Conservation (phyloP, 2,797 vertebrate genomes). For the Microctenopoma stevenorrisi region DNA sequence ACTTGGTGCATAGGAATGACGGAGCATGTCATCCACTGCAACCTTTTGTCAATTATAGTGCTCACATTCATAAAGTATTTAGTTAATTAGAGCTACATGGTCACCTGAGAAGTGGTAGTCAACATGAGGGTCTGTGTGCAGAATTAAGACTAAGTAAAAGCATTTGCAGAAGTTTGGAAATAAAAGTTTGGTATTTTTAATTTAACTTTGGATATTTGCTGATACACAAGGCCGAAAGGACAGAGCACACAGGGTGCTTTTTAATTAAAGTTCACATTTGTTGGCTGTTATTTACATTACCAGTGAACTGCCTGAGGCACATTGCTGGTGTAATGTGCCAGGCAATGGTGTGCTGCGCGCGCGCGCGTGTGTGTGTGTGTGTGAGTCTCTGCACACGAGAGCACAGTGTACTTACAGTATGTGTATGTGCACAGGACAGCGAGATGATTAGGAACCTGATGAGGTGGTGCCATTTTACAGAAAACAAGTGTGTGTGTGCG, state of each 20-base stretch:
- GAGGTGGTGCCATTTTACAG: constrained; percentile 19
- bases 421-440: constrained; percentile 8
- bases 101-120: neutral
- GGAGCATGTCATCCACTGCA: too few species aligned
- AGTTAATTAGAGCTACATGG: too few species aligned
- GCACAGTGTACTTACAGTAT: neutral
- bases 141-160: neutral
- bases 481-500: constrained; percentile 4
- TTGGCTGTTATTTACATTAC: constrained; percentile 44
- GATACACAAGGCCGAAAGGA: neutral
- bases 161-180: neutral
- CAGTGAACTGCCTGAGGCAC: constrained; percentile 26
- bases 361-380: constrained; percentile 11
- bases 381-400: constrained; percentile 9
- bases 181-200: neutral
- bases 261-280: constrained; percentile 51
- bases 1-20: too few species aligned
- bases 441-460: constrained; percentile 15
- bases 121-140: neutral
- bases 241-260: constrained; percentile 32
- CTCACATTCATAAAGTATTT: too few species aligned
- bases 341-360: constrained; percentile 10
- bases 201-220: constrained; percentile 1
- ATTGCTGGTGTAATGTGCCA: neutral
- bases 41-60: too few species aligned